Conservation (phyloP, 2,888 invertebrate species). For the Dicranocentrus wangi region DNA sequence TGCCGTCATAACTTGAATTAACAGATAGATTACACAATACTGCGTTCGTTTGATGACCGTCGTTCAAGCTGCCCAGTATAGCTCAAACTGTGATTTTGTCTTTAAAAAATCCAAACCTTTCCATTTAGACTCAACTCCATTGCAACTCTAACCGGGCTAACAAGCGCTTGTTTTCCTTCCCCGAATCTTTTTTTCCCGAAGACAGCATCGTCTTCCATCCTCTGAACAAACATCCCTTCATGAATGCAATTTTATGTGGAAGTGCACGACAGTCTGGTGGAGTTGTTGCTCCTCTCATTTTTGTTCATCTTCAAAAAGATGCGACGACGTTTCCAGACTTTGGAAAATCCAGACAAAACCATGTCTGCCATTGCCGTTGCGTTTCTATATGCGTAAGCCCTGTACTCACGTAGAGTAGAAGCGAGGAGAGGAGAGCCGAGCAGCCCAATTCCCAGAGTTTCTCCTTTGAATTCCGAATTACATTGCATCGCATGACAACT, state of each 20-base stretch:
- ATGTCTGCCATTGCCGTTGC: background rate
- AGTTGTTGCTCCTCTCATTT: conserved; percentile 24
- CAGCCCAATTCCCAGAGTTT: conserved; percentile 30
- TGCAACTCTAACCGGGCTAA: too few species aligned
- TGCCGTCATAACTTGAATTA: too few species aligned
- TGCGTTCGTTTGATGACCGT: too few species aligned
- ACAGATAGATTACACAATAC: too few species aligned
- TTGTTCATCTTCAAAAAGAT: conserved; percentile 2
- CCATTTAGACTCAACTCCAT: too few species aligned
- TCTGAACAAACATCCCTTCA: background rate
- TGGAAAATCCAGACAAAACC: background rate
- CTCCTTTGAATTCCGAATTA: conserved; percentile 47
- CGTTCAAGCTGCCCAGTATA: too few species aligned
- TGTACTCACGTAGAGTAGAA: conserved; percentile 25
- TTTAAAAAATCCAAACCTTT: conserved; percentile 40
- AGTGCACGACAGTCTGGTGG: conserved; percentile 30
- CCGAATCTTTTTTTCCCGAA: conserved; percentile 28
- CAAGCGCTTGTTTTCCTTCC: conserved; percentile 21
- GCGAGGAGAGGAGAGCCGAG: background rate
- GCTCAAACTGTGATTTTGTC: conserved; percentile 1
- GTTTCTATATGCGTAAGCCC: conserved; percentile 3
- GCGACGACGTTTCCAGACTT: conserved; percentile 8
- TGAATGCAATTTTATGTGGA: conserved; percentile 39
- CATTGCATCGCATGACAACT: conserved; percentile 51
- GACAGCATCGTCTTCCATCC: conserved; percentile 34